Conservation (phyloP, 1,140 invertebrate species). For the Drosophila repleta region DNA sequence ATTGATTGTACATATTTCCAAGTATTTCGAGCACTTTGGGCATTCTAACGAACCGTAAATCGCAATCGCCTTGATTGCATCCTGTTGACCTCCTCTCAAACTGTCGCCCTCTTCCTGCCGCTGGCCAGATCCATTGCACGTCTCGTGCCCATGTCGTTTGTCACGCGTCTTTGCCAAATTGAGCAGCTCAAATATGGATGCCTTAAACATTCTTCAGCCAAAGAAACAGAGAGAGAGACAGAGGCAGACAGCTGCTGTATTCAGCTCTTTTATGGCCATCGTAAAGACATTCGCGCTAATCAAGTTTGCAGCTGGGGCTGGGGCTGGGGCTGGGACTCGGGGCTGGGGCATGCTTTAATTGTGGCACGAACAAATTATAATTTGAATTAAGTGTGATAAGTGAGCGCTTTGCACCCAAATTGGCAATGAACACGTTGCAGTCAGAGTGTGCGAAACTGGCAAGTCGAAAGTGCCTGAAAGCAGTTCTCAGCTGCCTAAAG, state of each 20-base stretch:
- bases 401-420: conserved; percentile 26
- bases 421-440: conserved; percentile 48
- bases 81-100: conserved; percentile 28
- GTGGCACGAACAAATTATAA: conserved; percentile 52
- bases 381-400: conserved; percentile 60
- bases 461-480: no score
- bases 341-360: conserved; percentile 45
- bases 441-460: neutral
- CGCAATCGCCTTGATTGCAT: conserved; percentile 55
- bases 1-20: conserved; percentile 51
- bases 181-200: conserved; percentile 45
- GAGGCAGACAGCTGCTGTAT: conserved; percentile 13
- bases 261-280: conserved; percentile 54
- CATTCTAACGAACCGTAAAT: conserved; percentile 45
- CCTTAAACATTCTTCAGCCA: conserved; percentile 26
- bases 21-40: conserved; percentile 36
- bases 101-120: neutral
- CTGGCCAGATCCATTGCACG: neutral
- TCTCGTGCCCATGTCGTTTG: conserved; percentile 12
- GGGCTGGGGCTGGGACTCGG: conserved; percentile 2
- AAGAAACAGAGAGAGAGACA: neutral
- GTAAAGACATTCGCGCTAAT: conserved; percentile 59
- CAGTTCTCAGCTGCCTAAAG: no score
- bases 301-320: conserved; percentile 19
- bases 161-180: conserved; percentile 58